Evolutionary conservation across 2,113 vertebrate species (phyloP), one percentile per base, ranked within the genome.

Genomic region (Ceratotherium simum): DNA sequence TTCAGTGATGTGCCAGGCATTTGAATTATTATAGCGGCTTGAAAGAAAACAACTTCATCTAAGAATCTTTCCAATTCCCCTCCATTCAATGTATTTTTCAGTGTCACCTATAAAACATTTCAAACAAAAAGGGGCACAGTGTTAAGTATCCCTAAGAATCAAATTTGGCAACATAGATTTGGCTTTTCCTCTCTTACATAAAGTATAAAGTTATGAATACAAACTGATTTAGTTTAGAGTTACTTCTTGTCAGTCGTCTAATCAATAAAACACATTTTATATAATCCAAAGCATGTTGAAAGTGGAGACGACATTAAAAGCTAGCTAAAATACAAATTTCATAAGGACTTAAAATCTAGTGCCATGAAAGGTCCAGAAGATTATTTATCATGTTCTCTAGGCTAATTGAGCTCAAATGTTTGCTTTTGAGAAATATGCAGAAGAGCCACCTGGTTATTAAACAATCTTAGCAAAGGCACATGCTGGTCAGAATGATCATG

Each of bases 371-470:
- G 48, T 78, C 67, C 46, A 69, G 65, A 81, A 76, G 86, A n/a
- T 56, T 42, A 65, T 81, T 80, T 96, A 23, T 72, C 70, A 54
- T 58, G 75, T 33, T 56, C 27, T 93, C 80, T 64, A 85, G 65
- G 54, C 5, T 82, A 97, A 96, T 8, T 96, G 92, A 10, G 46
- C 89, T 90, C 78, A 80, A 96, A 83, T n/a, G 5, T 64, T 89
- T 89, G 70, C 33, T 84, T 96, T 33, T 93, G 10, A 56, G 58
- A 81, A 67, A 72, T 36, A 39, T 25, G 46, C 11, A 88, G 69
- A 90, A 83, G 39, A 3, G 20, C 21, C 31, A 69, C 6, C 17
- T 91, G 54, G n/a, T 80, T 65, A 95, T 73, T 65, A 96, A 95
- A n/a, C 2, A 69, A 91, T 60, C 29, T 76, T 78, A 93, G n/a